Evolutionary conservation across 1,140 invertebrate species (phyloP).

Genomic region (Sinella curviseta): DNA sequence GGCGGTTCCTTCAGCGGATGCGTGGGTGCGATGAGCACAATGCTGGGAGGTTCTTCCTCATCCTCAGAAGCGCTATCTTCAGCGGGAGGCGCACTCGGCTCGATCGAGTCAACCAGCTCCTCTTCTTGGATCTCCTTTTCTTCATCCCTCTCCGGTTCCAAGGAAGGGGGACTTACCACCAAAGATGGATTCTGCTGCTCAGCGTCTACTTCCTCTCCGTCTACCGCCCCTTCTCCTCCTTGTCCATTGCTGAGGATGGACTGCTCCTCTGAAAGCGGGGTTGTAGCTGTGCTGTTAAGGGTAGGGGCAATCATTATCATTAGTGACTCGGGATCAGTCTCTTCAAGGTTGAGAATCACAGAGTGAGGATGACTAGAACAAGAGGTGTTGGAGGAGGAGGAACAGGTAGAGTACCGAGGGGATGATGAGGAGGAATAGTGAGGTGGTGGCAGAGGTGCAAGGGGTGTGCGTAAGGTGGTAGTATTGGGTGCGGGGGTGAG

Average conservation of each 20-base stretch:
- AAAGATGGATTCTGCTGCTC: background rate
- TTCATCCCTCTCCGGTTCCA: too few species aligned
- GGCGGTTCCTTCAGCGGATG: background rate
- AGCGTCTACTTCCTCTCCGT: background rate
- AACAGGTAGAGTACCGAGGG: background rate
- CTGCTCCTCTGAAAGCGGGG: background rate
- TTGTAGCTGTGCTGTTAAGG: background rate
- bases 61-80: too few species aligned
- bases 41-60: background rate
- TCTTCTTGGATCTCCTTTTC: too few species aligned
- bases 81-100: slow-evolving; percentile 15
- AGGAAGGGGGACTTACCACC: background rate
- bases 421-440: background rate
- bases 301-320: background rate
- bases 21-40: background rate
- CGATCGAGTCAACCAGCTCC: background rate
- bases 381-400: background rate
- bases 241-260: background rate
- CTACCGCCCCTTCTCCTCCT: background rate
- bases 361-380: background rate
- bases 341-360: background rate
- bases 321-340: background rate
- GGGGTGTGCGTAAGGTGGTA: background rate
- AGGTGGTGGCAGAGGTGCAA: background rate
- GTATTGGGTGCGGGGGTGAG: background rate